Evolutionary conservation across 92 coral and sea anemone species (phyloP), one percentile per base, ranked within the genome.

Genomic region (Epizoanthus rinbou): DNA sequence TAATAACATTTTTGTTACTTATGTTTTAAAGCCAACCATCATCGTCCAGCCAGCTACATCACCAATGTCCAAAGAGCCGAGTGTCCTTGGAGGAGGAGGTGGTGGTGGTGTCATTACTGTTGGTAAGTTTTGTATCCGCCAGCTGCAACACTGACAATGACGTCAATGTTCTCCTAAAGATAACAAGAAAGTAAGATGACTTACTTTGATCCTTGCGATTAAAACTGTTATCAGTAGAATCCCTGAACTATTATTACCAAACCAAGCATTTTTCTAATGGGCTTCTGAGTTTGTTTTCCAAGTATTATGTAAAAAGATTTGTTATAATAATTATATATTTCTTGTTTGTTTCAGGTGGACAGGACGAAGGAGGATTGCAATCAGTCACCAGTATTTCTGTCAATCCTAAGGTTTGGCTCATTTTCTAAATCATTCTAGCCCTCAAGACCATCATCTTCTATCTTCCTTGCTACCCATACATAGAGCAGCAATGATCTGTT

Each of bases 361-460:
- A 64, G 47, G 90, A 76, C 4, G 89, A 73, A 75, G 83, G 41
- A 10, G 85, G 89, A 22, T 52, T 89, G 28, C 90, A 75, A 39
- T 86, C 88, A 9, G 85, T 93, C 0, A 73, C 93, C 39, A 54
- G 84, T 10, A 86, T 93, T 64, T 88, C 97, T 23, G 92, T 93
- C 23, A 90, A 93, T 54, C 94, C 94, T 5, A 93, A 93, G 91
- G 97, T 93, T 56, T 31, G 90, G 18, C 3, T 24, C n/a, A 22
- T 11, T 31, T 73, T 37, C 31, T 28, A 28, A 47, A 6, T 15
- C 19, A 53, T 52, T 65, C 15, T 37, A 35, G 21, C 19, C 6
- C 15, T 41, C 47, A 41, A 41, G 47, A 41, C 47, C 8, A 41
- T 41, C 47, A 41, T 5, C 47, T 8, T 41, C 47, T 41, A 41